Evolutionary conservation across 2,113 vertebrate species (phyloP).

Genomic region (Cephalopterus ornatus): DNA sequence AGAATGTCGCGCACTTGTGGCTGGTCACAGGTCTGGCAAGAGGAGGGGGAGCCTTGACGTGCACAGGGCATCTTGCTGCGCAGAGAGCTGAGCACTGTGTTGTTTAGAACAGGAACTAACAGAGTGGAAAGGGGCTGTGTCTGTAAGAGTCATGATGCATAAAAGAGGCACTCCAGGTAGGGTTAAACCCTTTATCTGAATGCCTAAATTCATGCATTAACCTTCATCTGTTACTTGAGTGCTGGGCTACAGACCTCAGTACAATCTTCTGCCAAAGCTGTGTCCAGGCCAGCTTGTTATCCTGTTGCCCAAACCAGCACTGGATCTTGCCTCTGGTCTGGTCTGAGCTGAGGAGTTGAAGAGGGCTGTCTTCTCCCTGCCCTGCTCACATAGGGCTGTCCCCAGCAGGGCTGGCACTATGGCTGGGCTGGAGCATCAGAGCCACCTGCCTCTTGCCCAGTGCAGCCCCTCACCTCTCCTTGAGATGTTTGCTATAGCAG

Average conservation of each 20-base stretch:
- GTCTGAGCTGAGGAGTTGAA: neutral
- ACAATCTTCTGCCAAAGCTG: neutral
- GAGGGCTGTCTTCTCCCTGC: neutral
- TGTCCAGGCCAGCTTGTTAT: neutral
- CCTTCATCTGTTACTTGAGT: neutral
- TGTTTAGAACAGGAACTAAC: neutral
- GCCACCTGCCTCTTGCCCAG: neutral
- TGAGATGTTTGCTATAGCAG: neutral
- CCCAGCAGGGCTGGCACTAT: neutral
- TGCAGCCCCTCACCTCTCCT: neutral
- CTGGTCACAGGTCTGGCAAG: neutral
- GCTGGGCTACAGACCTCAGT: neutral
- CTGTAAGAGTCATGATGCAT: neutral
- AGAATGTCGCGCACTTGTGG: neutral
- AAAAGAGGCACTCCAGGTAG: neutral
- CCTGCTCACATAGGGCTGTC: accelerated
- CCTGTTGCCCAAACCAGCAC: neutral
- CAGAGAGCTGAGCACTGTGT: neutral
- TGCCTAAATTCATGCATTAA: neutral
- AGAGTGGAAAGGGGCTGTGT: neutral
- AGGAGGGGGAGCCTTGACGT: neutral
- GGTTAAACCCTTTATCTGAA: neutral
- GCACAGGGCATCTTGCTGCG: neutral
- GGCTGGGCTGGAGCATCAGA: neutral
- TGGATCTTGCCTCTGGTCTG: neutral